Evolutionary conservation across 2,888 invertebrate species (phyloP).

Genomic region (Trissolcus brochymenae): DNA sequence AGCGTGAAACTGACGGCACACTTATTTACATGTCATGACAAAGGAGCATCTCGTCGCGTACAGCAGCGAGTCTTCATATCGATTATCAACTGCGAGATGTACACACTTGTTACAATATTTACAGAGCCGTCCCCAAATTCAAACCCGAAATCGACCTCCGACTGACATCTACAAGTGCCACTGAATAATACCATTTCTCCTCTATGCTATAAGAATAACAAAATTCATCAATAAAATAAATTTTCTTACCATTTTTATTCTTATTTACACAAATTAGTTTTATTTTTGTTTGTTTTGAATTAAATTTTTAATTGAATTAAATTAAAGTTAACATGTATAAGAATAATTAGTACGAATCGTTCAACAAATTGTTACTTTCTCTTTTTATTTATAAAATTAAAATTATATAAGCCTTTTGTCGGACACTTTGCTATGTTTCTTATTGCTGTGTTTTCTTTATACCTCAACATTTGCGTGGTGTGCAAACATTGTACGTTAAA

Average conservation of each 20-base stretch:
- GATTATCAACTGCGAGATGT: conserved; percentile 60
- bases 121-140: conserved; percentile 71
- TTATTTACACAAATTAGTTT: background rate
- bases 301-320: too few species aligned
- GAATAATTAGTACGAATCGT: too few species aligned
- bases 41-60: conserved; percentile 58
- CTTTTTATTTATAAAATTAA: too few species aligned
- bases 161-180: conserved; percentile 71
- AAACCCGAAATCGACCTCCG: conserved; percentile 64
- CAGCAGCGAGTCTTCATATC: conserved; percentile 60
- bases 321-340: too few species aligned
- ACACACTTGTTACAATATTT: conserved; percentile 76
- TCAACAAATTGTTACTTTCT: background rate
- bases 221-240: too few species aligned
- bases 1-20: conserved; percentile 69
- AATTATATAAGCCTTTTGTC: too few species aligned
- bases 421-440: background rate
- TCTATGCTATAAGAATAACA: conserved; percentile 29
- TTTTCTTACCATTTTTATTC: too few species aligned
- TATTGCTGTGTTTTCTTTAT: too few species aligned
- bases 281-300: background rate
- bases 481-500: conserved; percentile 42
- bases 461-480: background rate
- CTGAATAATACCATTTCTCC: conserved; percentile 39
- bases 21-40: conserved; percentile 55